These are phyloP conservation scores for Bambusicola thoracicus DNA, from an alignment of 2,113 vertebrate species.

Conservation along the genomic window DNA sequence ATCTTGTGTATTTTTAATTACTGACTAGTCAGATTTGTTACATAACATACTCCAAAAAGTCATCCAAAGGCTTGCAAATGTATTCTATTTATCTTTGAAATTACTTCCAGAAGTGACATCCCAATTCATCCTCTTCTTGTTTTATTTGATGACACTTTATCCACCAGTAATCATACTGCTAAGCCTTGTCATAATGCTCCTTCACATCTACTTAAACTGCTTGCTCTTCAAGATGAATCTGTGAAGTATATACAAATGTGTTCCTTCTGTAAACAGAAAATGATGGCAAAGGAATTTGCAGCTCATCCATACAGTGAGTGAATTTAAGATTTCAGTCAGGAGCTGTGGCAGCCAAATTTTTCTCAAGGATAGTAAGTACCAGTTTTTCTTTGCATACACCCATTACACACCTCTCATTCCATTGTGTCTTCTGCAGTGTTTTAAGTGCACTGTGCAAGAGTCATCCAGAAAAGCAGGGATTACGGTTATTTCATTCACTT, in stretches of 20 bases:
- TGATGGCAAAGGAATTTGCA: not conserved
- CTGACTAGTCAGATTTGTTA: not conserved
- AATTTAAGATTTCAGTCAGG: not conserved
- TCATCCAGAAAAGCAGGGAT: not conserved
- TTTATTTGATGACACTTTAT: not conserved
- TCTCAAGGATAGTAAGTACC: not conserved
- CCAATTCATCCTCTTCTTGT: not conserved
- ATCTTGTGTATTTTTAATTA: not conserved
- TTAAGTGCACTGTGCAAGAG: not conserved
- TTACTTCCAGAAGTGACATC: conserved; percentile 6
- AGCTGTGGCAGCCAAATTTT: not conserved
- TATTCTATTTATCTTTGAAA: not conserved
- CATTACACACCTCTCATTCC: not conserved
- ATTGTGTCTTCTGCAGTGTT: not conserved
- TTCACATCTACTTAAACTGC: not conserved
- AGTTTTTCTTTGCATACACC: not conserved
- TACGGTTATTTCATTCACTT: not conserved
- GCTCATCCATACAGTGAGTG: not conserved
- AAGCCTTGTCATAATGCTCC: not conserved
- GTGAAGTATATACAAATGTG: not conserved
- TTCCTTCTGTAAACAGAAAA: not conserved
- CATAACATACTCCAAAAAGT: not conserved
- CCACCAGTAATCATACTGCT: not conserved
- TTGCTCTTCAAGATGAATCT: not conserved
- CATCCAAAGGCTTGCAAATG: conserved; percentile 5